These are phyloP conservation scores for Serranus cabrilla DNA, from an alignment of 2,797 vertebrate species.

Conservation along the genomic window DNA sequence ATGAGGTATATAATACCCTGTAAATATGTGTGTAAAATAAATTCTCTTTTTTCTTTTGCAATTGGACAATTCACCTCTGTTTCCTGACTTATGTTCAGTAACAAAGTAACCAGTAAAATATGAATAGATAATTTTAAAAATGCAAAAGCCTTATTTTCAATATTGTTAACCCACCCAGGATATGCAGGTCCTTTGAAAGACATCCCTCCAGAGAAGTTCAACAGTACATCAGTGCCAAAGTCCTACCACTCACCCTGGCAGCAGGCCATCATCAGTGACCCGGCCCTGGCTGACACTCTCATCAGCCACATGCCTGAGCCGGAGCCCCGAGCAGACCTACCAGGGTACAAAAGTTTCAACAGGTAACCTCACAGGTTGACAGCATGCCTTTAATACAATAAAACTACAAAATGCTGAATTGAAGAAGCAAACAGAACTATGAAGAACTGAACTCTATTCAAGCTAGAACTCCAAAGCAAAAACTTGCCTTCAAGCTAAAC, in stretches of 20 bases:
- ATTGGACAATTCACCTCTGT: neutral
- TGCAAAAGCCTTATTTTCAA: neutral
- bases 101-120: too few species aligned
- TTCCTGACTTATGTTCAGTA: neutral
- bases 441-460: too few species aligned
- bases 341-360: slow-evolving; percentile 96
- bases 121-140: neutral
- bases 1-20: neutral
- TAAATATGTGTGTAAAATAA: neutral
- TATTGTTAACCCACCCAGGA: slow-evolving; percentile 78
- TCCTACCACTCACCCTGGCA: slow-evolving; percentile 97
- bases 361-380: slow-evolving; percentile 84
- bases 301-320: slow-evolving; percentile 85
- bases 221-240: slow-evolving; percentile 93
- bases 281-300: slow-evolving; percentile 88
- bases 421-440: too few species aligned
- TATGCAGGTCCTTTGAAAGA: slow-evolving; percentile 94
- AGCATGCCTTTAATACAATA: neutral
- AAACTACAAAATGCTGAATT: neutral
- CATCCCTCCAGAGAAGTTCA: slow-evolving; percentile 95
- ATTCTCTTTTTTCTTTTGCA: neutral
- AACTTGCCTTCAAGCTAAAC: too few species aligned
- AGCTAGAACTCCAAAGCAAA: too few species aligned
- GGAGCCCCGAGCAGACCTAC: slow-evolving; percentile 85
- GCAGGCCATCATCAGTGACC: slow-evolving; percentile 91